phyloP scores from a whole-genome alignment of 1,140 invertebrate genomes.

The Diorhabda elongata region DNA sequence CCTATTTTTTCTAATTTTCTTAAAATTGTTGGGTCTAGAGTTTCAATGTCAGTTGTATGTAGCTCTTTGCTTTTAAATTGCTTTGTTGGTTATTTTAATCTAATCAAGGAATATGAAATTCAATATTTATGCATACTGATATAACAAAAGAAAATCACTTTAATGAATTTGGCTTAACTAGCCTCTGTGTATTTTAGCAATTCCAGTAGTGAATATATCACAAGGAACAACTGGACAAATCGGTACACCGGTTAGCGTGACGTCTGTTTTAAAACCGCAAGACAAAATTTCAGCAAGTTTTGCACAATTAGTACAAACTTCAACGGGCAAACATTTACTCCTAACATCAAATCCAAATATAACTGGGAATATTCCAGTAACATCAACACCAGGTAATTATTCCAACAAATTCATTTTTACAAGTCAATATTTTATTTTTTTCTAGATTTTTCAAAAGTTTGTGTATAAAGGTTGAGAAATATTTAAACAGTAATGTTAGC shows the following conservation, averaged over 20 bases:
- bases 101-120: too few relatives aligned
- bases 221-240: slow-evolving; percentile 43
- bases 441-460: neutral
- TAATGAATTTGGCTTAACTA: too few relatives aligned
- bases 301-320: slow-evolving; percentile 66
- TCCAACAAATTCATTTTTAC: neutral
- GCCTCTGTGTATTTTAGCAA: slow-evolving; percentile 42
- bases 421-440: neutral
- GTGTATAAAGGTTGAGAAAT: too few relatives aligned
- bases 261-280: slow-evolving; percentile 45
- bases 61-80: too few relatives aligned
- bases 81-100: too few relatives aligned
- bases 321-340: slow-evolving; percentile 64
- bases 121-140: too few relatives aligned
- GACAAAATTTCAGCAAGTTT: slow-evolving; percentile 45
- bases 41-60: too few relatives aligned
- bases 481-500: too few relatives aligned
- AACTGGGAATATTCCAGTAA: slow-evolving; percentile 38
- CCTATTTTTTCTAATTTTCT: too few relatives aligned
- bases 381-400: slow-evolving; percentile 36
- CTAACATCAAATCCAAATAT: slow-evolving; percentile 48
- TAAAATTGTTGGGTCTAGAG: too few relatives aligned
- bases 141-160: too few relatives aligned
- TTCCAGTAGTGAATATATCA: slow-evolving; percentile 50
- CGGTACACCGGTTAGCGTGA: slow-evolving; percentile 46